Base-by-base conservation (phyloP, 2,888 invertebrate species). In the Drosophila putrida region DNA sequence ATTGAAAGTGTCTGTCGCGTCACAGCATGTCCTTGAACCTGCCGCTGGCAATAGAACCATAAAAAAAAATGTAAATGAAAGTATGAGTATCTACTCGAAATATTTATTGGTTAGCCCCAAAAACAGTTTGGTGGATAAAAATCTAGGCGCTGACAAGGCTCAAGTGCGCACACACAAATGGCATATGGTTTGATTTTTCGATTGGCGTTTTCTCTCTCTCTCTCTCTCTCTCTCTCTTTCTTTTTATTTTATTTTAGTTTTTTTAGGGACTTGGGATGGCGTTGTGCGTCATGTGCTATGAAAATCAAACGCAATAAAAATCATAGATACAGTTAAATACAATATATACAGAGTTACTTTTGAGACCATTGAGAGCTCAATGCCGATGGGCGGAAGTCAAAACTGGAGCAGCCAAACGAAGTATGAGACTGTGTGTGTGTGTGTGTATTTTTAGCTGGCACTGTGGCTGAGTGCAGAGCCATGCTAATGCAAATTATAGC, bases 301-400 rank as follows among this genome's bases (percentile, higher is more conserved):
- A 71, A 85, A 88, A 88, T 88, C 84, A 85, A 80, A 82, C 78
- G 88, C 80, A 88, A 80, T 88, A 82, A 88, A 87, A 82, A 81
- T 77, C 79, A 74, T 74, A 78, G 74, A 66, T 47, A 72, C 54
- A 62, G 69, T 62, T 69, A 50, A 69, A 49, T 57, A 33, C 49
- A 38, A 51, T 70, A 33, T 39, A 13, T 51, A 61, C 13, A 57
- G 13, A 54, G 33, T 53, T 49, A 15, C 10, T 36, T 36, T 33
- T 8, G 41, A 53, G 47, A 15, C 27, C 28, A 39, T 31, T 43
- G 41, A 41, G 50, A 36, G 51, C 53, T 65, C 65, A 80, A 82
- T 82, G 80, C 76, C 75, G 75, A 60, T 62, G 68, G 62, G 65
- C 77, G 78, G 75, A 78, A 75, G 68, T 72, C 57, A 71, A 82